These are phyloP conservation scores for Tholera decimalis DNA, from an alignment of 2,888 invertebrate species.

Conservation along the genomic window DNA sequence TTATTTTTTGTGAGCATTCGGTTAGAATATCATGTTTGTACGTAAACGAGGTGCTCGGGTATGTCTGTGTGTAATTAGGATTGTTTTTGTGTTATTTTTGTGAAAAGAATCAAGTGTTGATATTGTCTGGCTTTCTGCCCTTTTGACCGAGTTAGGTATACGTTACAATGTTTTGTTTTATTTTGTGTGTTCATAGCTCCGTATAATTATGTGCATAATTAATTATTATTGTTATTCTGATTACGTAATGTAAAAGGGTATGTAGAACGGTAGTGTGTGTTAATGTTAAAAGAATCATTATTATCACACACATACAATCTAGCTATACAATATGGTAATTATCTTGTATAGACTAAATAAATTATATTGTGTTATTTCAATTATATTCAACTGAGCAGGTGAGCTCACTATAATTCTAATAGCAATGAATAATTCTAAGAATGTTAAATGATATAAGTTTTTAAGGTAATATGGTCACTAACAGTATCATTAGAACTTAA, in stretches of 20 bases:
- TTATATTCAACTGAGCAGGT: neutral
- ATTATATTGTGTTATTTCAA: neutral
- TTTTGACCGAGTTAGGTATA: constrained; percentile 1
- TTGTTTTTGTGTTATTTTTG: constrained; percentile 37
- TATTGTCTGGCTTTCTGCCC: constrained; percentile 14
- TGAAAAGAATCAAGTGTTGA: constrained; percentile 34
- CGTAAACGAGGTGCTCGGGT: constrained; percentile 34
- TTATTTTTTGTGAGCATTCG: constrained; percentile 37
- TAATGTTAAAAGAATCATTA: too few species aligned
- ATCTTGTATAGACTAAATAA: too few species aligned
- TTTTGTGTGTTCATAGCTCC: too few species aligned
- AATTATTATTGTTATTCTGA: neutral
- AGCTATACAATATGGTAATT: too few species aligned
- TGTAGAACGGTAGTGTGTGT: neutral
- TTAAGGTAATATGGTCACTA: too few species aligned
- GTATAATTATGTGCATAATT: neutral
- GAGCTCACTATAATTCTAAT: too few species aligned
- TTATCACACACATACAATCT: too few species aligned
- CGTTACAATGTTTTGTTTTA: neutral
- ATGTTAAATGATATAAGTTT: too few species aligned
- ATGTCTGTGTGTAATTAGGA: constrained; percentile 37
- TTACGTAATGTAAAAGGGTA: neutral
- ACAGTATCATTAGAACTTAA: too few species aligned
- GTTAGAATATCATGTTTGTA: constrained; percentile 38
- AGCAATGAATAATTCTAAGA: too few species aligned